Evolutionary conservation across 2,797 vertebrate species (phyloP), one percentile per base, ranked within the genome.

Genomic region (Poeciliopsis infans): DNA sequence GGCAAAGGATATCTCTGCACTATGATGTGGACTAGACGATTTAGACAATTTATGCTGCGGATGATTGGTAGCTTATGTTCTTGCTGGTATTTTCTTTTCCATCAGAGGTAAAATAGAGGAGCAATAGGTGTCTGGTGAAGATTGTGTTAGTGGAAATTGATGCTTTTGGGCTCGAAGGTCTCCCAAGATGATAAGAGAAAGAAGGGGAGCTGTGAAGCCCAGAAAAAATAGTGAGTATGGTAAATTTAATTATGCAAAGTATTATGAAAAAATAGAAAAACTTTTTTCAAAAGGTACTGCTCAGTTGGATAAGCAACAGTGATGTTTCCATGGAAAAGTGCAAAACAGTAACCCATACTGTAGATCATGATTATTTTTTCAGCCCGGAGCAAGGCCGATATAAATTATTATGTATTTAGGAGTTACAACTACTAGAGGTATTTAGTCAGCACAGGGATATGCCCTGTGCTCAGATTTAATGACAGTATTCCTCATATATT

Each of bases 91-190:
- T 83, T 86, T 86, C 86, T 86, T 74, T 73, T 78, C 53, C 73
- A 89, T 90, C 87, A 76, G 77, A 87, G 41, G 66, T 7, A 75
- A 43, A 75, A 61, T 33, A 43, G 75, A 83, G n/a, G 64, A 72
- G 80, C 78, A 78, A 47, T 46, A 66, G 84, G 77, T 86, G 81
- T 88, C 73, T 5, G 36, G 72, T 51, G 73, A 85, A 69, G 72
- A 78, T 5, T 10, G 77, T 72, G 81, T 86, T 85, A 93, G 91
- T 86, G 86, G 85, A 86, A 89, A 91, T 85, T 72, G 75, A 92
- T 88, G 88, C 78, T 61, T 55, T 51, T 61, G 76, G 79, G 79
- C 80, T 76, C 69, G 39, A 82, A 83, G 75, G 83, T 82, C 81
- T 87, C 79, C 45, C 41, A 69, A 8, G 51, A 73, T 75, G 80